These are phyloP conservation scores for Cynopterus sphinx DNA, from an alignment of 2,797 vertebrate genomes.

Conservation along the genomic window DNA sequence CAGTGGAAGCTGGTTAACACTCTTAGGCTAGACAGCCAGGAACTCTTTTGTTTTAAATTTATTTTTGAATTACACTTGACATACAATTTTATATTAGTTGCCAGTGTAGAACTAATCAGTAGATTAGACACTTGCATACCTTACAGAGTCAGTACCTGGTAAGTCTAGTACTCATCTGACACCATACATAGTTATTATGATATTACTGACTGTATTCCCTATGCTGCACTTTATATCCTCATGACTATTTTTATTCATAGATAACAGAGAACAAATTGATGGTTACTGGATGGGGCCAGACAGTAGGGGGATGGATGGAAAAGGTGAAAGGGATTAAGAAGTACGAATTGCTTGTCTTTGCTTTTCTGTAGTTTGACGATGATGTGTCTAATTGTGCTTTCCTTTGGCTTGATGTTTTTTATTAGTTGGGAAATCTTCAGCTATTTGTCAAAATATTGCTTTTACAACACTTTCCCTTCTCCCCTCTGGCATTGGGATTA, in stretches of 20 bases:
- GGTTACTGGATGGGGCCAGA: no score
- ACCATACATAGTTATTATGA: no score
- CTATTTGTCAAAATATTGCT: background rate
- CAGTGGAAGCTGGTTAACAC: background rate
- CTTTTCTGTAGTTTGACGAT: background rate
- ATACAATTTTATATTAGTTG: background rate
- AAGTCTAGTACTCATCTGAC: no score
- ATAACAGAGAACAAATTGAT: no score
- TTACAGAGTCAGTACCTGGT: no score
- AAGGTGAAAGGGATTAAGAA: no score
- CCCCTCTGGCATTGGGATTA: background rate
- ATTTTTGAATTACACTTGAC: background rate
- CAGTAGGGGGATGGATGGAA: no score
- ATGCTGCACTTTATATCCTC: no score
- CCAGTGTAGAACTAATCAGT: background rate
- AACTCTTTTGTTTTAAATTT: background rate
- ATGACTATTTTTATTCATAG: no score
- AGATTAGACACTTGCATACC: no score
- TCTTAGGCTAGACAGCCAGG: background rate
- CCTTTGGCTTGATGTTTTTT: background rate
- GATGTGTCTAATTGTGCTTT: background rate
- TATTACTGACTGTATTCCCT: no score
- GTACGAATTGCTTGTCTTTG: background rate
- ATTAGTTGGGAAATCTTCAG: background rate
- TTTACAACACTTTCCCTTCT: background rate